Conservation (phyloP, 2,888 invertebrate species). For the Mesochorus sp. region DNA sequence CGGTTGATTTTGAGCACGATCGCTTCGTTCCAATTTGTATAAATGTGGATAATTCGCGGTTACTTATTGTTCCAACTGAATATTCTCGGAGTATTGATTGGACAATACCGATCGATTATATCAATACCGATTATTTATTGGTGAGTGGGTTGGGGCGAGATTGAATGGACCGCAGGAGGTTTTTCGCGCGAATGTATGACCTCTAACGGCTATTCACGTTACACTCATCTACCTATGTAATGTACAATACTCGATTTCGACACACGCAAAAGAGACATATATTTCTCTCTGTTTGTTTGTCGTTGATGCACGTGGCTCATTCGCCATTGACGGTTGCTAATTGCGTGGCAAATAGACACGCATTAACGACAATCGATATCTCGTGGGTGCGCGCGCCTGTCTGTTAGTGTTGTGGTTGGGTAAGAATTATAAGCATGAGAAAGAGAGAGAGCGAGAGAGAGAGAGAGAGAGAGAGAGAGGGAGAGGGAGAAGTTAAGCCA, state of each 20-base stretch:
- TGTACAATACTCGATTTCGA: too few relatives aligned
- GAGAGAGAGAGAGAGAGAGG: background rate
- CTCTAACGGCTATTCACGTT: too few relatives aligned
- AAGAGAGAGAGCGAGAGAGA: background rate
- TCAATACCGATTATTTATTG: conserved; percentile 50
- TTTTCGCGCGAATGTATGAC: conserved; percentile 17
- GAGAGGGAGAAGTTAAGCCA: conserved; percentile 15
- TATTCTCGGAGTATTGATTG: background rate
- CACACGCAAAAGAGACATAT: too few relatives aligned
- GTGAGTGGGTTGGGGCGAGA: conserved; percentile 21
- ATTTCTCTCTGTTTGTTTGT: conserved; percentile 40
- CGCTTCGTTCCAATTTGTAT: too few relatives aligned
- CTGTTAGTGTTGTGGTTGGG: conserved; percentile 58
- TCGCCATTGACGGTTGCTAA: conserved; percentile 59
- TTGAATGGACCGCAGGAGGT: conserved; percentile 15
- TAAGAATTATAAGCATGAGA: conserved; percentile 61
- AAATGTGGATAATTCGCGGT: background rate
- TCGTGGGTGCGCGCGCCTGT: too few relatives aligned
- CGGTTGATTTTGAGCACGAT: too few relatives aligned
- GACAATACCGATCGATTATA: conserved; percentile 12
- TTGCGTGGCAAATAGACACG: conserved; percentile 64
- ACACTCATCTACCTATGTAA: too few relatives aligned
- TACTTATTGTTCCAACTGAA: background rate
- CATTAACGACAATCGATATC: conserved; percentile 64
- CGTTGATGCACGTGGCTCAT: conserved; percentile 52